phyloP scores from a whole-genome alignment of 2,113 vertebrate species.

The Aplodontia rufa region DNA sequence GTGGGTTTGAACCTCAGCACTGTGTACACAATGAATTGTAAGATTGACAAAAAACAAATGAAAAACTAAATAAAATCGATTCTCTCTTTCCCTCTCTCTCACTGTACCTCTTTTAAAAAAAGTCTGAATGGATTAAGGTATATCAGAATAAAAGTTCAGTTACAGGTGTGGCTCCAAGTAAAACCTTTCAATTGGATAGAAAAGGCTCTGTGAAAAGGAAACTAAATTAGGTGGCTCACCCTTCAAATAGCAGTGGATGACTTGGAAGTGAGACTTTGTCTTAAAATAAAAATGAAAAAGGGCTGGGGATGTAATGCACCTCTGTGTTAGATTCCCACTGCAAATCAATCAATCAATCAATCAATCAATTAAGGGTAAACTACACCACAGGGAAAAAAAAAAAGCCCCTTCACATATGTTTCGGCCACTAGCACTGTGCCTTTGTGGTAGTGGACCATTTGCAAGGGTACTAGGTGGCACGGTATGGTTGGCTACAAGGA shows the following conservation, averaged over 20 bases:
- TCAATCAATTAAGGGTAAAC: background rate
- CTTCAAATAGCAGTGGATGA: background rate
- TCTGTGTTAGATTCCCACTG: too few relatives aligned
- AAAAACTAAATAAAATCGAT: too few relatives aligned
- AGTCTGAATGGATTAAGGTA: background rate
- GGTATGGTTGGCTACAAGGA: background rate
- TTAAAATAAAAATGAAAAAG: too few relatives aligned
- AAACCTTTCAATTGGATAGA: background rate
- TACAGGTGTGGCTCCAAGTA: background rate
- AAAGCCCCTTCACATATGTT: background rate
- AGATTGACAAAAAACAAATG: too few relatives aligned
- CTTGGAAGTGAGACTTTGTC: background rate
- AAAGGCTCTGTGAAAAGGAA: background rate
- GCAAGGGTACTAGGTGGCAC: background rate
- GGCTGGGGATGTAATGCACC: too few relatives aligned
- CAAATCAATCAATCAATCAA: too few relatives aligned
- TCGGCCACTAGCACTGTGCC: background rate
- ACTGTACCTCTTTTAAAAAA: too few relatives aligned
- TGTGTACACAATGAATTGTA: too few relatives aligned
- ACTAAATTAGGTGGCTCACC: background rate
- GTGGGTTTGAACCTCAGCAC: too few relatives aligned
- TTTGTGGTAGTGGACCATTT: background rate
- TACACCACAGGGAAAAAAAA: background rate
- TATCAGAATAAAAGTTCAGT: background rate
- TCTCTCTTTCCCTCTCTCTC: too few relatives aligned